Conservation (phyloP, 2,888 invertebrate species). For the Allygus modestus region DNA sequence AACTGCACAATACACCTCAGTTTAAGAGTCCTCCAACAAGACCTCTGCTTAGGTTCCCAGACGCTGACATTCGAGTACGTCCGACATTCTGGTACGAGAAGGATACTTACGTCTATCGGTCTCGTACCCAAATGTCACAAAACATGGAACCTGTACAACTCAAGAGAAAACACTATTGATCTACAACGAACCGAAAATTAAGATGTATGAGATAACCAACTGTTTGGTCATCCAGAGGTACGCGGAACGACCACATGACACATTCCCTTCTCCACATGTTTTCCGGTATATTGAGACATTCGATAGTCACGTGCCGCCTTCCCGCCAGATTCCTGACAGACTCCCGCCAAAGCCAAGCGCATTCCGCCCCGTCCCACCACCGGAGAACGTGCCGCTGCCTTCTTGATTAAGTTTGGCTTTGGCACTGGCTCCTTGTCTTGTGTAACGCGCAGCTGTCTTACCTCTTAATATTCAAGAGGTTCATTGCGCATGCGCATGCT, state of each 20-base stretch:
- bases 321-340: background rate
- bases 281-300: constrained; percentile 6
- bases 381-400: constrained; percentile 1
- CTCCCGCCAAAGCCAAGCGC: background rate
- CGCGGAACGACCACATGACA: background rate
- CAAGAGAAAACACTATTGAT: too few species aligned
- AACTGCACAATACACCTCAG: too few species aligned
- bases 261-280: background rate
- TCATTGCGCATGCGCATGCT: constrained; percentile 9
- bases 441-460: background rate
- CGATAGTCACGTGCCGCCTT: background rate
- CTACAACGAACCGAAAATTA: background rate
- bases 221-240: background rate
- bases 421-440: constrained; percentile 12
- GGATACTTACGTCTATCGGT: too few species aligned
- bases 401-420: background rate
- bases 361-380: background rate
- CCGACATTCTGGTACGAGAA: too few species aligned
- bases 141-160: too few species aligned
- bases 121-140: too few species aligned
- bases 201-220: background rate
- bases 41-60: too few species aligned
- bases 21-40: too few species aligned
- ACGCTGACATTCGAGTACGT: too few species aligned
- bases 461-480: constrained; percentile 5